Evolutionary conservation across 2,888 invertebrate genomes (phyloP).

Genomic region (Platycheirus albimanus): DNA sequence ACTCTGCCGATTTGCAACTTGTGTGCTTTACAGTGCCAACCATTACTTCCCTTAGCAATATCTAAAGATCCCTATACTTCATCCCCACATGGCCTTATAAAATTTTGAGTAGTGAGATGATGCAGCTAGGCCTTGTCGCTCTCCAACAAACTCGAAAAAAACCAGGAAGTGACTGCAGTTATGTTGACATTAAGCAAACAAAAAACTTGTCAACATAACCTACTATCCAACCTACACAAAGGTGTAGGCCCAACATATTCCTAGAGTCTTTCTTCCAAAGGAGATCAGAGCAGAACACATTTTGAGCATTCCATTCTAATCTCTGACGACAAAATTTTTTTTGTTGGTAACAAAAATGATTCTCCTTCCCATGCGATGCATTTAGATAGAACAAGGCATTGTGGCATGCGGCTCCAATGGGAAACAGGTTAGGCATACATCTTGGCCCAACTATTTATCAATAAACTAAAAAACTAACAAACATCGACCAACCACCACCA

Average conservation of each 20-base stretch:
- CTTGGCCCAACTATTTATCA: constrained; percentile 28
- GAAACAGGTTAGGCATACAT: constrained; percentile 29
- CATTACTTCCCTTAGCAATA: too few species aligned
- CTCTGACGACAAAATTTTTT: constrained; percentile 14
- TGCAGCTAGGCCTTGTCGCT: too few species aligned
- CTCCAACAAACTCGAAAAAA: too few species aligned
- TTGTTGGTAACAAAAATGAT: constrained; percentile 1
- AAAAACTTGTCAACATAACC: constrained; percentile 13
- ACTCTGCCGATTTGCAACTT: too few species aligned
- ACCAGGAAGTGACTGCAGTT: too few species aligned
- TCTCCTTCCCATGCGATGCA: not conserved
- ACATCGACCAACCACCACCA: not conserved
- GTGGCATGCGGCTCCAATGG: constrained; percentile 15
- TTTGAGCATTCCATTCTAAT: constrained; percentile 30
- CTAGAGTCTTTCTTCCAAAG: not conserved
- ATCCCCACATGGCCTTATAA: too few species aligned
- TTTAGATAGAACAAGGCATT: not conserved
- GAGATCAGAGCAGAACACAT: constrained; percentile 14
- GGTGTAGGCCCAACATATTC: not conserved
- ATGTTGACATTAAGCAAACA: constrained; percentile 14
- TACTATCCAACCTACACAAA: constrained; percentile 15
- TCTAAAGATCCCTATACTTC: too few species aligned
- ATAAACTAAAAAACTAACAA: constrained; percentile 30
- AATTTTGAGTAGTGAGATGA: too few species aligned
- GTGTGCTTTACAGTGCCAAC: too few species aligned